phyloP scores from a whole-genome alignment of 2,113 vertebrate species.

The Hippocampus abdominalis region DNA sequence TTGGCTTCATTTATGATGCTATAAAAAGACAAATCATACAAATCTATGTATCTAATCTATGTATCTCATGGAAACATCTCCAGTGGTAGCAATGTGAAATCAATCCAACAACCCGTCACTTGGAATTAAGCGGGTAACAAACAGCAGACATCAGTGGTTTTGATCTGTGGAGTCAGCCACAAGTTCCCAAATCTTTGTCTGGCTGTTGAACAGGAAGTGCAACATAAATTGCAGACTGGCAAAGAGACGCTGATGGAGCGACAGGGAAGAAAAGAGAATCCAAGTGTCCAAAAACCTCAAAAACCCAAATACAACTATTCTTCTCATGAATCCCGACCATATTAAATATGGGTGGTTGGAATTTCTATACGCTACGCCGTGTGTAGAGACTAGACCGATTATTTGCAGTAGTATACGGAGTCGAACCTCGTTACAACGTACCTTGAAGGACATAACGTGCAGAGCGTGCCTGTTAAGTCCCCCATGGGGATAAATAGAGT shows the following conservation, averaged over 20 bases:
- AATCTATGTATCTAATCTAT: too few relatives aligned
- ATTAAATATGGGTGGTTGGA: background rate
- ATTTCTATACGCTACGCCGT: background rate
- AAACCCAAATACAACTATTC: slow-evolving; percentile 7
- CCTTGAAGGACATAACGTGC: too few relatives aligned
- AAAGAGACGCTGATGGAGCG: slow-evolving; percentile 17
- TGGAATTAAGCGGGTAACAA: slow-evolving; percentile 29
- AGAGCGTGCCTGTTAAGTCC: too few relatives aligned
- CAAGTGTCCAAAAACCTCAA: slow-evolving; percentile 11
- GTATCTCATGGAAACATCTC: slow-evolving; percentile 1
- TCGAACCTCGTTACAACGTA: too few relatives aligned
- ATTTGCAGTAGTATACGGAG: too few relatives aligned
- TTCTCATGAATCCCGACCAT: background rate
- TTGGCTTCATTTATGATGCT: background rate
- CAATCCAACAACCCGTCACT: slow-evolving; percentile 23
- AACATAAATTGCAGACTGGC: slow-evolving; percentile 8
- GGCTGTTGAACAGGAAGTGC: slow-evolving; percentile 24
- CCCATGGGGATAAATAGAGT: too few relatives aligned
- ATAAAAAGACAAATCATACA: background rate
- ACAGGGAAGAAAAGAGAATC: background rate
- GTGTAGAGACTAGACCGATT: background rate
- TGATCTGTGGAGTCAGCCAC: slow-evolving; percentile 32
- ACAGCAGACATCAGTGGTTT: slow-evolving; percentile 27
- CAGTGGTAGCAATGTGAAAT: slow-evolving; percentile 10
- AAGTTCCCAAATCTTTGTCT: slow-evolving; percentile 30